phyloP scores from a whole-genome alignment of 2,888 invertebrate species.

The Tyria jacobaeae region DNA sequence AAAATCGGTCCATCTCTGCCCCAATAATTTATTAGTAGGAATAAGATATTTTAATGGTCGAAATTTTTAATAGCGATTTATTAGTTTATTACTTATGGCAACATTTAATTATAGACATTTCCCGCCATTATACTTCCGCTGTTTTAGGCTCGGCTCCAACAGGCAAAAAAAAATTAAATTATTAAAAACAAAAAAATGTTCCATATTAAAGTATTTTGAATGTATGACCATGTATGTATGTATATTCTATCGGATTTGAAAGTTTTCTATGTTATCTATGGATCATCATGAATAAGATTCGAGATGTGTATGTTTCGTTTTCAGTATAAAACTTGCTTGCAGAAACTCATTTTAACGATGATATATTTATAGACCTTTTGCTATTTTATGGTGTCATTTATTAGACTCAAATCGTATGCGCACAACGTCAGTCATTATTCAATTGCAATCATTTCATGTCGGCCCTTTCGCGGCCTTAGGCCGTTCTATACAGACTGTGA shows the following conservation, averaged over 20 bases:
- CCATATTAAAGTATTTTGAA: background rate
- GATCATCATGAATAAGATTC: too few relatives aligned
- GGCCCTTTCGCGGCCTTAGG: constrained; percentile 47
- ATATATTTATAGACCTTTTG: constrained; percentile 1
- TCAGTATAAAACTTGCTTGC: background rate
- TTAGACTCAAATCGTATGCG: constrained; percentile 16
- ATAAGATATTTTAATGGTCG: constrained; percentile 4
- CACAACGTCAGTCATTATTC: constrained; percentile 25
- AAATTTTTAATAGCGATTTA: constrained; percentile 16
- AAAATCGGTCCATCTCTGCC: constrained; percentile 20
- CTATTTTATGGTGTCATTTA: constrained; percentile 10
- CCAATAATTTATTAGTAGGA: constrained; percentile 16
- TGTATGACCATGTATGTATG: background rate
- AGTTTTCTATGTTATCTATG: background rate
- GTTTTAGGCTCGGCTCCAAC: background rate
- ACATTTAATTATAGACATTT: background rate
- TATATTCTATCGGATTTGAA: background rate
- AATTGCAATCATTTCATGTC: constrained; percentile 39
- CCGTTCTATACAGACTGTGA: constrained; percentile 31
- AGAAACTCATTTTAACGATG: background rate
- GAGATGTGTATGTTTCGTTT: too few relatives aligned
- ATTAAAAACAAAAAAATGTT: background rate
- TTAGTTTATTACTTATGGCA: constrained; percentile 3
- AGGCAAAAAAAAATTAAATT: background rate
- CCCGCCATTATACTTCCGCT: constrained; percentile 1